Base-by-base conservation (phyloP, 2,888 invertebrate species). In the Pseudococcus viburni region DNA sequence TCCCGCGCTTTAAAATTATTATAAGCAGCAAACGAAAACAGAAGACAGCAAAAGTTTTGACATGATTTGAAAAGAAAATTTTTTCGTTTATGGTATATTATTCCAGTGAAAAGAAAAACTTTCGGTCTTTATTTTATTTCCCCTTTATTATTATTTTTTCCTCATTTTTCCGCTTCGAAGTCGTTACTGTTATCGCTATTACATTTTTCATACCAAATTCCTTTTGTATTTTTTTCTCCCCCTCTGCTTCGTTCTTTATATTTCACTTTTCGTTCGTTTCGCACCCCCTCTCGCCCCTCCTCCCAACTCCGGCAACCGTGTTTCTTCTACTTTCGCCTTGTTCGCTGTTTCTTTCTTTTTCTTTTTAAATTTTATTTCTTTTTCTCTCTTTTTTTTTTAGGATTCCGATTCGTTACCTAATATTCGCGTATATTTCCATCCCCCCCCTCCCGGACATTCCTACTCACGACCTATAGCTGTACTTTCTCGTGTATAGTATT, bases 1-100 rank as follows among this genome's bases (percentile, higher is more conserved):
- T 12, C 6, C 5, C 19, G 17, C 39, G 12, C 77, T 77, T 77
- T 39, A 77, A 77, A 77, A 77, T 77, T 77, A 77, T 77, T 77
- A 77, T 77, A 77, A 77, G 39, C 68, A 51, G 68, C 77, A 77
- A 77, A 77, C 39, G 77, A 77, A 77, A 77, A 77, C 77, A 77
- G 77, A 77, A 77, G 77, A 77, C 77, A 77, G 77, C 77, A 77
- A 77, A 77, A 77, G 33, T 77, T 77, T 77, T 77, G 77, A 77
- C 77, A 77, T 77, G 77, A 77, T 77, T 77, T 77, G 77, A 77
- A 77, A 77, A 77, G 77, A 77, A 77, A 77, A 77, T 77, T 77
- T 77, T 77, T 77, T 77, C 77, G 77, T 77, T 77, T 77, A 77
- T 77, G 77, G 77, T 77, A 77, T 77, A 77, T 77, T 77, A 77